A percentile compares a stretch with the other conserved stretches of the same genome.
Conservation (phyloP, 1,140 invertebrate species). For the Samia ricini region DNA sequence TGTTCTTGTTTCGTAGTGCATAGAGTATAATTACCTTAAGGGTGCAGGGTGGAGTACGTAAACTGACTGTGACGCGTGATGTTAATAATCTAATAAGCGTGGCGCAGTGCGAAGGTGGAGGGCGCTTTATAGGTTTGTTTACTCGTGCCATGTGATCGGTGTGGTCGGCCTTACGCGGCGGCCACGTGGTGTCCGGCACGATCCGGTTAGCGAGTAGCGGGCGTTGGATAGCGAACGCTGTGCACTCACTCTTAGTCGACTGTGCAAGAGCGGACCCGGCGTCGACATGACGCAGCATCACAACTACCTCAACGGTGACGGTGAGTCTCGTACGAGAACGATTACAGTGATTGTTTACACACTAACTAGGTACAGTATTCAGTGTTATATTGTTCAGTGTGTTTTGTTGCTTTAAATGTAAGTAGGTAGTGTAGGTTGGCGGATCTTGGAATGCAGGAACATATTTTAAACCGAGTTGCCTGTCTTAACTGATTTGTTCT, state of each 20-base stretch:
- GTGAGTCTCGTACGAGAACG: slow-evolving; percentile 23
- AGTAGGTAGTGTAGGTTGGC: not conserved
- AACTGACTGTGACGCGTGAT: slow-evolving; percentile 6
- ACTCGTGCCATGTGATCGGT: slow-evolving; percentile 43
- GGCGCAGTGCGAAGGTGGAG: slow-evolving; percentile 1
- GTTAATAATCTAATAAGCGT: slow-evolving; percentile 7
- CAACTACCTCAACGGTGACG: slow-evolving; percentile 54
- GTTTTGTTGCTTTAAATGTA: not conserved
- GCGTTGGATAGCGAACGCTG: slow-evolving; percentile 15
- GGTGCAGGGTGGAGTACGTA: too few species aligned
- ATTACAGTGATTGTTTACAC: not conserved
- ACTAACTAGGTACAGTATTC: not conserved
- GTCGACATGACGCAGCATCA: slow-evolving; percentile 47
- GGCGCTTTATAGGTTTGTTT: slow-evolving; percentile 27
- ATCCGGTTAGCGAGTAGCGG: slow-evolving; percentile 8
- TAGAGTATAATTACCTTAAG: too few species aligned
- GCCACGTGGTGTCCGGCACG: slow-evolving; percentile 42
- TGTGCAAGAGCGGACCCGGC: not conserved
- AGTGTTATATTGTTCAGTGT: not conserved
- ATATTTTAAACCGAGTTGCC: not conserved
- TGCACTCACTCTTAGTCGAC: slow-evolving; percentile 12
- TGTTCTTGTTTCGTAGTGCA: not conserved
- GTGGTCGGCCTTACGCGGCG: slow-evolving; percentile 43
- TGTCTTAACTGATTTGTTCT: not conserved
- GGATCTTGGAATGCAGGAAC: not conserved